phyloP scores from a whole-genome alignment of 1,140 invertebrate genomes.

The Lerema accius region DNA sequence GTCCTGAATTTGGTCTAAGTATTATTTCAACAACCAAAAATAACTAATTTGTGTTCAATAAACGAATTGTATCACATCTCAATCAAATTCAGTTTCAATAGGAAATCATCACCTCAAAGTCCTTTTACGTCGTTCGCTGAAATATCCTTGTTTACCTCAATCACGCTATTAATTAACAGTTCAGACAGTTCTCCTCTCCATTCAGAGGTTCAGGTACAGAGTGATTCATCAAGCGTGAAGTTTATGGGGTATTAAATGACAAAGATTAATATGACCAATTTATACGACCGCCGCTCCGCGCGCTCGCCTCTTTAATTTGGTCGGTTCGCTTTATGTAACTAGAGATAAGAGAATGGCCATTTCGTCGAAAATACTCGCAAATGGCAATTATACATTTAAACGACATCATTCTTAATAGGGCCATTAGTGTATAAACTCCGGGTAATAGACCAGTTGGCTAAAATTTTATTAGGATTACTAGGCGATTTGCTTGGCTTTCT shows the following conservation, averaged over 20 bases:
- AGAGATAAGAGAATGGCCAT: slow-evolving; percentile 22
- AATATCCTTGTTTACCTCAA: slow-evolving; percentile 22
- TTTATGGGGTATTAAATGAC: slow-evolving; percentile 63
- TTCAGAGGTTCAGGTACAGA: slow-evolving; percentile 38
- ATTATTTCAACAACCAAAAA: neutral
- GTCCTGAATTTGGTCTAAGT: too few species aligned
- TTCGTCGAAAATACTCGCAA: slow-evolving; percentile 9
- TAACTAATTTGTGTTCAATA: too few species aligned
- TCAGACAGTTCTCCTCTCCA: slow-evolving; percentile 28
- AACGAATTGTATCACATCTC: slow-evolving; percentile 1
- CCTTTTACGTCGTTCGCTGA: slow-evolving; percentile 2
- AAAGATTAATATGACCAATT: slow-evolving; percentile 60
- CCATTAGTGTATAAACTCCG: neutral
- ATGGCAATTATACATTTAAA: slow-evolving; percentile 8
- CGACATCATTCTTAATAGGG: slow-evolving; percentile 1
- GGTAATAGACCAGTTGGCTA: too few species aligned
- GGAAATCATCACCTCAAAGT: slow-evolving; percentile 12
- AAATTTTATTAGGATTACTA: neutral
- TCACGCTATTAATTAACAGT: slow-evolving; percentile 27
- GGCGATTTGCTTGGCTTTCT: too few species aligned
- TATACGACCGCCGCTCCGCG: slow-evolving; percentile 40
- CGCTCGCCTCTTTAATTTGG: slow-evolving; percentile 38
- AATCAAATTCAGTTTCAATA: slow-evolving; percentile 6
- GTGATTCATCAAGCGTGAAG: slow-evolving; percentile 49
- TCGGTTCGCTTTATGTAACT: slow-evolving; percentile 25